A percentile compares a stretch with the other conserved stretches of the same genome.
phyloP scores from a whole-genome alignment of 2,113 vertebrate genomes.

The Stegostoma tigrinum region DNA sequence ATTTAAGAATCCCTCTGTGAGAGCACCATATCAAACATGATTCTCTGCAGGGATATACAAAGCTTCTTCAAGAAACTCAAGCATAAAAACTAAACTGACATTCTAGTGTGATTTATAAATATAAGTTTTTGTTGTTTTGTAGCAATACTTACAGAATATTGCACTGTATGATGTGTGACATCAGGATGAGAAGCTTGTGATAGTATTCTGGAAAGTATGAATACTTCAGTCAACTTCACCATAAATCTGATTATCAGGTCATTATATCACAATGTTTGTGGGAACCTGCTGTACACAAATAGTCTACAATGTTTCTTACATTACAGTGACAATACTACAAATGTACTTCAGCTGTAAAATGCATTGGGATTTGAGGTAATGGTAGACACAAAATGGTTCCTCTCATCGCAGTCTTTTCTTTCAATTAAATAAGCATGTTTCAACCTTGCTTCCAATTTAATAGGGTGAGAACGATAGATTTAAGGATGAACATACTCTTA shows the following conservation, averaged over 20 bases:
- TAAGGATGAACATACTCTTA: background rate
- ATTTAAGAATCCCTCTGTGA: background rate
- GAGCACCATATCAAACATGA: background rate
- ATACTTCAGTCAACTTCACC: background rate
- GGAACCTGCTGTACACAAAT: background rate
- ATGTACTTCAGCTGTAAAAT: background rate
- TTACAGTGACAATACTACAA: background rate
- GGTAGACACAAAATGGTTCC: background rate
- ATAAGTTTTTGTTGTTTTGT: no score
- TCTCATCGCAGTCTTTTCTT: background rate
- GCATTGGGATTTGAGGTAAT: background rate
- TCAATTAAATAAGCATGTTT: background rate
- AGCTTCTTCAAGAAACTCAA: background rate
- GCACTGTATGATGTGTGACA: background rate
- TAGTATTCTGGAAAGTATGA: background rate
- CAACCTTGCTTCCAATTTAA: background rate
- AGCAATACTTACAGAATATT: background rate
- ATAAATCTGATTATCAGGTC: background rate
- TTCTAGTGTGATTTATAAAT: background rate
- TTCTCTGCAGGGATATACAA: background rate
- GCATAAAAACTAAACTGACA: background rate
- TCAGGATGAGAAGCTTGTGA: no score
- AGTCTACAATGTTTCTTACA: background rate
- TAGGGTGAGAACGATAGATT: background rate
- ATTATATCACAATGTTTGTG: background rate